These are phyloP conservation scores for Brotula barbata DNA, from an alignment of 2,797 vertebrate species.

Conservation along the genomic window DNA sequence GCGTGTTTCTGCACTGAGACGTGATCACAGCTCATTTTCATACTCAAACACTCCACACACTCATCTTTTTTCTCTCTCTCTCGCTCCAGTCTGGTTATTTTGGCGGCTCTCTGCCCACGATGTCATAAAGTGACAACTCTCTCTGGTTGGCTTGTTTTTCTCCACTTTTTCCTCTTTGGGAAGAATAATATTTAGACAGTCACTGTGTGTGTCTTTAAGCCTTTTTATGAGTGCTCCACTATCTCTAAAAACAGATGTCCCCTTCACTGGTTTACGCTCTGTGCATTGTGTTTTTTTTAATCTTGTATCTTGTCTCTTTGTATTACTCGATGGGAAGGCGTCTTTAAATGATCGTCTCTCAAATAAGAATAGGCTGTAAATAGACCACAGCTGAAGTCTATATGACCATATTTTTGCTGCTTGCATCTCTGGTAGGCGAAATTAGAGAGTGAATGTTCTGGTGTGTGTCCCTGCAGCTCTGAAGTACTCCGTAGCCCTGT, in stretches of 20 bases:
- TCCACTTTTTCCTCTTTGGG: slow-evolving; percentile 22
- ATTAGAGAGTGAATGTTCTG: slow-evolving; percentile 45
- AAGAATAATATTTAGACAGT: slow-evolving; percentile 49
- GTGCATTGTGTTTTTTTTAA: slow-evolving; percentile 6
- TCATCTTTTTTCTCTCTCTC: slow-evolving; percentile 52
- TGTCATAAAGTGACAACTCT: slow-evolving; percentile 37
- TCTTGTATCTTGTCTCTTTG: slow-evolving; percentile 20
- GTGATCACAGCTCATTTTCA: slow-evolving; percentile 48
- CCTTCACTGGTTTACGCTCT: slow-evolving; percentile 24
- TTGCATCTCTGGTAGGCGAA: slow-evolving; percentile 32
- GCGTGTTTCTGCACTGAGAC: slow-evolving; percentile 10
- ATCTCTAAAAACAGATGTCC: slow-evolving; percentile 57
- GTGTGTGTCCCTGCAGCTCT: slow-evolving; percentile 73
- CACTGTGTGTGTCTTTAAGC: slow-evolving; percentile 33
- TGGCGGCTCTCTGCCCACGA: slow-evolving; percentile 34
- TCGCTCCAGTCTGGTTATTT: slow-evolving; percentile 50
- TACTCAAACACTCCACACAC: slow-evolving; percentile 37
- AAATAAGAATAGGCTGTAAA: slow-evolving; percentile 28
- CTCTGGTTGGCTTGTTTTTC: slow-evolving; percentile 36
- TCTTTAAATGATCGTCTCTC: not conserved
- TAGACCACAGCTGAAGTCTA: slow-evolving; percentile 43
- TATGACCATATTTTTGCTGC: slow-evolving; percentile 25
- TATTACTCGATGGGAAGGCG: slow-evolving; percentile 9
- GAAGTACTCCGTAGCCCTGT: slow-evolving; percentile 89
- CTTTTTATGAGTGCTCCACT: slow-evolving; percentile 20